Conservation (phyloP, 1,140 invertebrate genomes). For the Mylabris phalerata region DNA sequence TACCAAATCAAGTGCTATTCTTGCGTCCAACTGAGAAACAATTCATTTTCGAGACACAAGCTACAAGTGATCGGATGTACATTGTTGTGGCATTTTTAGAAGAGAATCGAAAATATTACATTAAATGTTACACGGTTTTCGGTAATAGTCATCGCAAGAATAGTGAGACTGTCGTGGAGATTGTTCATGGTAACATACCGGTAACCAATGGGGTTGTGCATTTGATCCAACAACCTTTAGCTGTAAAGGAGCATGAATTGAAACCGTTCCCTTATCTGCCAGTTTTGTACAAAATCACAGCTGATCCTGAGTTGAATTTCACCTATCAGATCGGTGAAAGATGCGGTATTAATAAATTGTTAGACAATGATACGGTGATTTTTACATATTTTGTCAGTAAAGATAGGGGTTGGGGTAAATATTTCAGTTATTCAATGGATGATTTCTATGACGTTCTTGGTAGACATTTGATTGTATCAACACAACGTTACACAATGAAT, state of each 20-base stretch:
- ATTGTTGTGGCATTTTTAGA: conserved; percentile 55
- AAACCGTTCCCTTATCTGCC: conserved; percentile 25
- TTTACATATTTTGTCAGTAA: conserved; percentile 17
- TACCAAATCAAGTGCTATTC: conserved; percentile 76
- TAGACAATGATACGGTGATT: not conserved
- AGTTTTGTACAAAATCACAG: conserved; percentile 19
- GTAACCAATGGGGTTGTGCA: conserved; percentile 86
- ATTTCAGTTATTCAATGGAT: not conserved
- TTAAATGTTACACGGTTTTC: conserved; percentile 73
- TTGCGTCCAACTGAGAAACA: conserved; percentile 64
- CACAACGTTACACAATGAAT: conserved; percentile 6
- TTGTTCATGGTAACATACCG: conserved; percentile 80
- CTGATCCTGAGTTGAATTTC: conserved; percentile 18
- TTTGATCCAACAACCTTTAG: conserved; percentile 57
- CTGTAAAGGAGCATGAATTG: conserved; percentile 16
- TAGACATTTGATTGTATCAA: conserved; percentile 11
- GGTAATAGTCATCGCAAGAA: conserved; percentile 63
- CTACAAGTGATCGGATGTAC: conserved; percentile 73
- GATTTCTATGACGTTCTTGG: conserved; percentile 1
- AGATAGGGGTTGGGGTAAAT: conserved; percentile 9
- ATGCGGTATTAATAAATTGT: not conserved
- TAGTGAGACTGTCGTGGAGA: conserved; percentile 76
- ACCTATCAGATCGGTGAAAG: conserved; percentile 12
- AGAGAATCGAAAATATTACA: conserved; percentile 55
- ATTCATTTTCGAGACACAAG: conserved; percentile 62